phyloP scores from a whole-genome alignment of 2,113 vertebrate species.

The Pristiophorus japonicus region DNA sequence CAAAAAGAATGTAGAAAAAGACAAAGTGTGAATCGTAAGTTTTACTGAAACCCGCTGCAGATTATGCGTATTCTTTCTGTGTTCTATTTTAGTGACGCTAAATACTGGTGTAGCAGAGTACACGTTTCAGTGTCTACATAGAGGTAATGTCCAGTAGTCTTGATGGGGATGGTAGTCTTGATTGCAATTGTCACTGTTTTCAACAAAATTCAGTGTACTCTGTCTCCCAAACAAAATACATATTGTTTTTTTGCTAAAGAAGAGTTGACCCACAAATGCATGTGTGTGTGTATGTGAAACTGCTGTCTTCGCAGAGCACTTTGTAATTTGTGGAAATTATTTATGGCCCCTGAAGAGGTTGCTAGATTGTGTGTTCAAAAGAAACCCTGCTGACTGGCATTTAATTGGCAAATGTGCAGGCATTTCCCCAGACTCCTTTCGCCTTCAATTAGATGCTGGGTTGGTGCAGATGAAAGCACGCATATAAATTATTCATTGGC shows the following conservation, averaged over 20 bases:
- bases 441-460: slow-evolving; percentile 39
- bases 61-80: background rate
- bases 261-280: background rate
- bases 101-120: background rate
- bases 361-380: slow-evolving; percentile 38
- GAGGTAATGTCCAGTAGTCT: background rate
- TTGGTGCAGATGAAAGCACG: slow-evolving; percentile 51
- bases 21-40: background rate
- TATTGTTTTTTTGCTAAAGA: background rate
- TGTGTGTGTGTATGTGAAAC: background rate
- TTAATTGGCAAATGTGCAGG: slow-evolving; percentile 61
- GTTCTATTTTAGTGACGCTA: background rate
- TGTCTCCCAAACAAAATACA: background rate
- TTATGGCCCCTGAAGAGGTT: slow-evolving; percentile 20
- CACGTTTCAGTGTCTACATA: background rate
- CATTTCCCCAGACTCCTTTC: slow-evolving; percentile 68
- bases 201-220: background rate
- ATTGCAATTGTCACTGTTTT: background rate
- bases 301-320: background rate
- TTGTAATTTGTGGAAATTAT: slow-evolving; percentile 29
- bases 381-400: slow-evolving; percentile 46
- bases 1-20: background rate
- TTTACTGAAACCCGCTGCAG: too few relatives aligned
- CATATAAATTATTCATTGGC: slow-evolving; percentile 66
- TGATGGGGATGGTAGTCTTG: background rate